Conservation (phyloP, 2,888 invertebrate genomes). For the Ditula angustiorana region DNA sequence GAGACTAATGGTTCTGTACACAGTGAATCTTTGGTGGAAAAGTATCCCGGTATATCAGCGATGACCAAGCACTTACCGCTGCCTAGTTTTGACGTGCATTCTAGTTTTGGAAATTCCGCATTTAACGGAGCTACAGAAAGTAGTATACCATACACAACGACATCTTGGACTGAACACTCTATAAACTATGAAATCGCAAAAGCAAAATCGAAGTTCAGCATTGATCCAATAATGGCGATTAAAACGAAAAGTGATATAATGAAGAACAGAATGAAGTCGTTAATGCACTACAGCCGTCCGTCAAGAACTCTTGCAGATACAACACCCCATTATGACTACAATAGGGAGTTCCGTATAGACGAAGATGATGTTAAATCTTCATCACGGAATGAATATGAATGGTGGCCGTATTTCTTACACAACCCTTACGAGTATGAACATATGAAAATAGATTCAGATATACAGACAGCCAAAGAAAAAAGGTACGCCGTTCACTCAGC, state of each 20-base stretch:
- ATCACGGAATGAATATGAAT: slow-evolving; percentile 58
- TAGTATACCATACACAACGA: slow-evolving; percentile 25
- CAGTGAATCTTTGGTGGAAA: not conserved
- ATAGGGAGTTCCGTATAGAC: slow-evolving; percentile 58
- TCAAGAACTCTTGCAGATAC: slow-evolving; percentile 43
- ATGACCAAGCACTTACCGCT: slow-evolving; percentile 11
- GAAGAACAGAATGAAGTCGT: slow-evolving; percentile 57
- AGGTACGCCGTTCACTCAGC: slow-evolving; percentile 53
- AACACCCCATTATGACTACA: slow-evolving; percentile 46
- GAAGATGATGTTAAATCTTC: slow-evolving; percentile 69
- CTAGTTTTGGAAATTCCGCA: slow-evolving; percentile 5
- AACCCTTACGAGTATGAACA: slow-evolving; percentile 65
- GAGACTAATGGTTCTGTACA: not conserved
- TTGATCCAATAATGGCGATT: slow-evolving; percentile 45
- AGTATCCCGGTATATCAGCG: slow-evolving; percentile 11
- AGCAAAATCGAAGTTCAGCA: slow-evolving; percentile 52
- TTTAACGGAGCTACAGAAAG: slow-evolving; percentile 21
- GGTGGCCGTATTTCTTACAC: slow-evolving; percentile 67
- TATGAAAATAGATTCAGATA: slow-evolving; percentile 54
- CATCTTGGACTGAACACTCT: slow-evolving; percentile 39
- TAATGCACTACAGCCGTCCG: slow-evolving; percentile 58
- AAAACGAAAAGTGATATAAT: slow-evolving; percentile 52
- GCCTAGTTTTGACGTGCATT: not conserved
- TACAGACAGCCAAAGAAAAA: slow-evolving; percentile 69
- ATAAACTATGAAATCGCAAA: slow-evolving; percentile 52